Base-by-base conservation (phyloP, 2,888 invertebrate species). In the Piscicola geometra region DNA sequence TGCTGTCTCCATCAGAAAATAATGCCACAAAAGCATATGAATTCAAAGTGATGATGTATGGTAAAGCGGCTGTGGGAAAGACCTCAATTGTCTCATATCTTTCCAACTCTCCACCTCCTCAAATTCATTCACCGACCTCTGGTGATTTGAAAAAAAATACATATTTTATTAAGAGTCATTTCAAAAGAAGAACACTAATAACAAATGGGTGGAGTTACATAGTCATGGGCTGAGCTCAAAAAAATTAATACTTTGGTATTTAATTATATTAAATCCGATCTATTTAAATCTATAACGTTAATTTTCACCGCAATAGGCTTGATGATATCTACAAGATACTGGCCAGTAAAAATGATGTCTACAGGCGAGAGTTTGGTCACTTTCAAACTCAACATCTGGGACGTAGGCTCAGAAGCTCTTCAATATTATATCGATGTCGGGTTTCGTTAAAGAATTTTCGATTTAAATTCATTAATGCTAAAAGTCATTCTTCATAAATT, bases 351-450 rank as follows among this genome's bases (percentile, higher is more conserved):
- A 64, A 33, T 73, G 18, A 64, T 73, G 12, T 28, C 18, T 50
- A 30, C 35, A n/a, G 73, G 64, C n/a, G 9, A 35, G 1, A 35
- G 52, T 1, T 60, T 56, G 60, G 60, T n/a, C 9, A 73, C 64
- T 18, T 64, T 73, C 64, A 56, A 64, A 36, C 35, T 73, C n/a
- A 64, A 73, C 52, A 60, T 73, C 30, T 73, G 73, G 73, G 73
- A 73, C 35, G 36, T 64, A 35, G 73, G 73, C 0, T 50, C 52
- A 30, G 64, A 35, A 30, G 32, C 60, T 12, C 36, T 73, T 2
- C 25, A 25, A 33, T 35, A 73, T 60, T 64, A 56, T 9, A 64
- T 50, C 33, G 60, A 35, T 60, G 73, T 64, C 32, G 28, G 35
- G 12, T 64, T 25, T 64, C 30, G 1, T 64, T 52, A 28, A 32